phyloP scores from a whole-genome alignment of 2,888 invertebrate genomes.

The Autographa gamma region DNA sequence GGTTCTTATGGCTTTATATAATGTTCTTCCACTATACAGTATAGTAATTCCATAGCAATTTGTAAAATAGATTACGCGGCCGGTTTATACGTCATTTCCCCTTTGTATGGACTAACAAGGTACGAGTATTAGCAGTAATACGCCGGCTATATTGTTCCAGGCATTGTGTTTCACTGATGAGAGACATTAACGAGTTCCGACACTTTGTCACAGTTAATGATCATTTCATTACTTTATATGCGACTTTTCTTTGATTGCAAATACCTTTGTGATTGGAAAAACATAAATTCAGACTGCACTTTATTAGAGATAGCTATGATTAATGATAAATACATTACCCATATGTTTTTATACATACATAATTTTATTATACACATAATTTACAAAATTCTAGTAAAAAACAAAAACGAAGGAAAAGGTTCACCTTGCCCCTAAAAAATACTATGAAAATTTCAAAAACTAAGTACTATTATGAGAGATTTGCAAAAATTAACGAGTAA shows the following conservation, averaged over 20 bases:
- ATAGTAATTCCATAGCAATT: background rate
- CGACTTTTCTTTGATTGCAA: background rate
- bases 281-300: too few relatives aligned
- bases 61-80: constrained; percentile 22
- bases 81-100: constrained; percentile 22
- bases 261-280: too few relatives aligned
- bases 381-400: too few relatives aligned
- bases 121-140: constrained; percentile 36
- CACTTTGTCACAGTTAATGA: background rate
- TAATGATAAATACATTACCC: too few relatives aligned
- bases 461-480: background rate
- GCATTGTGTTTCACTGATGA: constrained; percentile 8
- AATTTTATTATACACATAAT: too few relatives aligned
- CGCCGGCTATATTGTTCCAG: constrained; percentile 27
- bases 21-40: background rate
- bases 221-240: background rate
- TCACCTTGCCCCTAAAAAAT: too few relatives aligned
- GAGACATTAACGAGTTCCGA: constrained; percentile 14
- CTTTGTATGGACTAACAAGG: constrained; percentile 29
- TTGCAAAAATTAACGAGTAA: background rate
- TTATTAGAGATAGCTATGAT: too few relatives aligned
- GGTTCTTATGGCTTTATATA: too few relatives aligned
- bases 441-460: too few relatives aligned
- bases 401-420: too few relatives aligned
- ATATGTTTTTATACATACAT: too few relatives aligned